These are phyloP conservation scores for Oncorhynchus clarkii DNA, from an alignment of 2,113 vertebrate genomes.

Conservation along the genomic window DNA sequence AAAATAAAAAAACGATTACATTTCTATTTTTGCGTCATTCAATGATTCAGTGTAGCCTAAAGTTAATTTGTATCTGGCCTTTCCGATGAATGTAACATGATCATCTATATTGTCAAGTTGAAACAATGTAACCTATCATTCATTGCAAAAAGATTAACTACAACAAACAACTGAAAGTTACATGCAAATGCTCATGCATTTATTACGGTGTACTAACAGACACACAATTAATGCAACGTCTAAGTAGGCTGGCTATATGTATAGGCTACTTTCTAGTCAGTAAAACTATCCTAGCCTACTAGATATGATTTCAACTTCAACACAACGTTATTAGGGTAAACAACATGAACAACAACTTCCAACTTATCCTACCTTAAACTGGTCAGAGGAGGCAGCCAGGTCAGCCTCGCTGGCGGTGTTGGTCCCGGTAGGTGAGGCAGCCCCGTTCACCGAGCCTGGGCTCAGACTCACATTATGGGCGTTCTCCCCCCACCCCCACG, in stretches of 20 bases:
- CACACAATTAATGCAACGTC: neutral
- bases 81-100: neutral
- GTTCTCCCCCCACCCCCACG: slow-evolving; percentile 97
- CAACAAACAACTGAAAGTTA: neutral
- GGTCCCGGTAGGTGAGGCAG: slow-evolving; percentile 69
- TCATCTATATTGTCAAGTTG: no score
- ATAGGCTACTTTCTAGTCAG: no score
- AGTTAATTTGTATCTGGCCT: neutral
- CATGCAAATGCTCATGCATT: neutral
- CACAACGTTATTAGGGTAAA: neutral
- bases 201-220: no score
- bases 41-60: neutral
- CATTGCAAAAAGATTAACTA: neutral
- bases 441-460: slow-evolving; percentile 75
- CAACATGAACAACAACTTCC: neutral
- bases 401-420: slow-evolving; percentile 66
- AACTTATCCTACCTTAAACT: slow-evolving; percentile 62
- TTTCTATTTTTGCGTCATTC: neutral
- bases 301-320: neutral
- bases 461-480: slow-evolving; percentile 95
- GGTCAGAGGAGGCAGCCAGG: slow-evolving; percentile 57
- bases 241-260: neutral
- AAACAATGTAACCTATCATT: neutral
- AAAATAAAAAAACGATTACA: neutral
- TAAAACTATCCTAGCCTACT: neutral